These are phyloP conservation scores for Irena cyanogastra DNA, from an alignment of 2,113 vertebrate species.

Conservation along the genomic window DNA sequence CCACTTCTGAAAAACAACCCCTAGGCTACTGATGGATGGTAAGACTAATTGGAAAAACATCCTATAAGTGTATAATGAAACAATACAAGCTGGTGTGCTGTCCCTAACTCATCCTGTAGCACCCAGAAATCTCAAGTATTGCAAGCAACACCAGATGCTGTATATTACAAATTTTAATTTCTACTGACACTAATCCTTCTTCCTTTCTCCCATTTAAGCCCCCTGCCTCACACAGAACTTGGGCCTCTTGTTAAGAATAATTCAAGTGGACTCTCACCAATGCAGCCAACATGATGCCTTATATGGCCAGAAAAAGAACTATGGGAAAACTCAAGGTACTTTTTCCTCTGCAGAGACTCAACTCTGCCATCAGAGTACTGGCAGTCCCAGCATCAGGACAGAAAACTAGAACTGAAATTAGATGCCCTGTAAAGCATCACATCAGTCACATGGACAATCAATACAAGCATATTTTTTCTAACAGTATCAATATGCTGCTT, in stretches of 20 bases:
- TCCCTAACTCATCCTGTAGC: background rate
- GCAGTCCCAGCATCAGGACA: background rate
- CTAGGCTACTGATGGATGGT: background rate
- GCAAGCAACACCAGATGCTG: background rate
- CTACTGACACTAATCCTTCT: background rate
- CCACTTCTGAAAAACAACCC: background rate
- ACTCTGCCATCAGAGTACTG: background rate
- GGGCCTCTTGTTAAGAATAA: background rate
- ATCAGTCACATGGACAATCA: background rate
- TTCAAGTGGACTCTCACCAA: background rate
- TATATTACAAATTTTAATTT: background rate
- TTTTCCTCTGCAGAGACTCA: background rate
- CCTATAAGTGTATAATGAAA: background rate
- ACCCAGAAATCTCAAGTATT: background rate
- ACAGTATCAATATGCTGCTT: background rate
- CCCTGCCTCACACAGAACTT: background rate
- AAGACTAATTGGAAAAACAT: background rate
- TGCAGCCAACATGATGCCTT: background rate
- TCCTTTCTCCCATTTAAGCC: background rate
- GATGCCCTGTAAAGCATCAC: background rate
- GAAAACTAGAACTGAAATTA: background rate
- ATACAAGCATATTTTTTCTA: background rate
- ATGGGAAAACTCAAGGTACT: background rate
- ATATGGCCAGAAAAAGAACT: background rate
- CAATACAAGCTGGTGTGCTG: background rate